These are phyloP conservation scores for Spicauda simplicius DNA, from an alignment of 2,888 invertebrate species.

Conservation along the genomic window DNA sequence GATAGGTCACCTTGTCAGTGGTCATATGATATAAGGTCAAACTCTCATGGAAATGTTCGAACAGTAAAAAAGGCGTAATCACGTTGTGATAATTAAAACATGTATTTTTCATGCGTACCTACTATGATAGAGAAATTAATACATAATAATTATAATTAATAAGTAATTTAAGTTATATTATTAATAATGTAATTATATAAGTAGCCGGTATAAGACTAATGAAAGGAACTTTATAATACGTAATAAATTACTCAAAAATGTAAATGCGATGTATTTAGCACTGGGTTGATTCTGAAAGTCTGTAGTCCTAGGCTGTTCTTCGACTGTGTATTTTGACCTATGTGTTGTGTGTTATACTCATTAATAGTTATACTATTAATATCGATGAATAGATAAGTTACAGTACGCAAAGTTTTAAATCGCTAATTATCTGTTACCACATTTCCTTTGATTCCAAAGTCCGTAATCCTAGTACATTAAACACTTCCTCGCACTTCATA, in stretches of 20 bases:
- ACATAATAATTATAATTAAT: neutral
- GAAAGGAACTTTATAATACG: no score
- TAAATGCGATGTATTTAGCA: no score
- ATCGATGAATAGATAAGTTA: no score
- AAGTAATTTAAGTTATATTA: neutral
- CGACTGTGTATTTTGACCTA: no score
- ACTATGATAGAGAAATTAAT: neutral
- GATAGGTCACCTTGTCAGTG: conserved; percentile 14
- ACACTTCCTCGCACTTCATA: conserved; percentile 6
- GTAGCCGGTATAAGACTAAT: no score
- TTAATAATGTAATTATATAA: neutral
- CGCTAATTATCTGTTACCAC: neutral
- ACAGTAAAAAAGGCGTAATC: neutral
- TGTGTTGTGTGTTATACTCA: no score
- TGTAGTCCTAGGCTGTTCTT: no score
- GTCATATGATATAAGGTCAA: conserved; percentile 18
- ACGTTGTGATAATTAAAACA: neutral
- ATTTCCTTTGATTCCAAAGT: neutral
- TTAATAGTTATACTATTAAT: no score
- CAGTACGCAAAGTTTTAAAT: neutral
- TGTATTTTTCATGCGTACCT: neutral
- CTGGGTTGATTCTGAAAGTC: no score
- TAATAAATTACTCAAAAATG: no score
- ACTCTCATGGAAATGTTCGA: neutral
- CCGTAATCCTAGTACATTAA: neutral